phyloP scores from a whole-genome alignment of 35 echinoderm and acorn worm genomes.

The Heliocidaris erythrogramma region DNA sequence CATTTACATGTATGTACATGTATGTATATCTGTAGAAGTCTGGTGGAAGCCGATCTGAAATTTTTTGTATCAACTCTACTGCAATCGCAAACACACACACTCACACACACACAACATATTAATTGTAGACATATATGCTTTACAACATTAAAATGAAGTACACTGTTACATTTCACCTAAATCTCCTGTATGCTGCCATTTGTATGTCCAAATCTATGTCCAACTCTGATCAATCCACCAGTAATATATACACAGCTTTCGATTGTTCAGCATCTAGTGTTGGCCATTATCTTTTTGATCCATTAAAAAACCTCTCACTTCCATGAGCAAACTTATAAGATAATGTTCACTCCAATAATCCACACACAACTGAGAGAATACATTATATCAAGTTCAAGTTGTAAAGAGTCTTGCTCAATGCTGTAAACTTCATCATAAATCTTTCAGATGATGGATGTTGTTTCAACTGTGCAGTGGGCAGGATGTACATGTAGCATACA shows the following conservation, averaged over 20 bases:
- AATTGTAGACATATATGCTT: too few relatives aligned
- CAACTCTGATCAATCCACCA: not conserved
- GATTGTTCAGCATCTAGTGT: not conserved
- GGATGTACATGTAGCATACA: not conserved
- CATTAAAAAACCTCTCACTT: not conserved
- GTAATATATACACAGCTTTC: not conserved
- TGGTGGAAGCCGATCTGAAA: too few relatives aligned
- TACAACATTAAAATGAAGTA: not conserved
- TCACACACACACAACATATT: too few relatives aligned
- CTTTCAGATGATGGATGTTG: not conserved
- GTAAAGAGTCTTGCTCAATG: not conserved
- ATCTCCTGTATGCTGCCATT: not conserved
- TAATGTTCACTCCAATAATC: not conserved
- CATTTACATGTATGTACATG: too few relatives aligned
- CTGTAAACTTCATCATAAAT: not conserved
- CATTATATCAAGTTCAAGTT: not conserved
- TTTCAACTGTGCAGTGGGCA: not conserved
- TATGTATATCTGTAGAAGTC: too few relatives aligned
- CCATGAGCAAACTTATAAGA: not conserved
- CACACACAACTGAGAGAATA: not conserved
- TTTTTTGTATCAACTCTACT: too few relatives aligned
- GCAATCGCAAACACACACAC: not conserved
- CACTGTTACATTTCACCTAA: not conserved
- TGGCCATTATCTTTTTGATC: not conserved
- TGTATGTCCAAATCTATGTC: not conserved